Evolutionary conservation across 2,113 vertebrate genomes (phyloP).

Genomic region (Puffinus mauretanicus): DNA sequence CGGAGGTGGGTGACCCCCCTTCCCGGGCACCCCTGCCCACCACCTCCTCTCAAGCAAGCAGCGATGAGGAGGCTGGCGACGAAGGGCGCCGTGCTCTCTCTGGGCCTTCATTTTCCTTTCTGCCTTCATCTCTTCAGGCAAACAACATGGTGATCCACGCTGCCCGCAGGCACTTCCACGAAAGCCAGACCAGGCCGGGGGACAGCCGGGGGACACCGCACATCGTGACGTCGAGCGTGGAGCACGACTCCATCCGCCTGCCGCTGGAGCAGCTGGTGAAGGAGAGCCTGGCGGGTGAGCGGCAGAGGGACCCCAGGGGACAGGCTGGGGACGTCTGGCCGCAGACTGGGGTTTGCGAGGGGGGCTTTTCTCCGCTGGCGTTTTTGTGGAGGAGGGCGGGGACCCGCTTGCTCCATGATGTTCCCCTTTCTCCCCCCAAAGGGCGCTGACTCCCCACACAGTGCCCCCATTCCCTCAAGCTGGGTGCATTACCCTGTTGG

Average conservation of each 20-base stretch:
- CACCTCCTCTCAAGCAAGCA: not conserved
- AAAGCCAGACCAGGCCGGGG: not conserved
- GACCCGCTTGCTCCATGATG: not conserved
- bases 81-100: accelerated
- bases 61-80: accelerated
- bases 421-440: not conserved
- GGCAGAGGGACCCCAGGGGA: no score
- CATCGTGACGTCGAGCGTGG: conserved; percentile 83
- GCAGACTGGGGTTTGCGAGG: not conserved
- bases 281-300: conserved; percentile 78
- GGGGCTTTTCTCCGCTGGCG: accelerated
- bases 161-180: conserved; percentile 75
- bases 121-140: conserved; percentile 70
- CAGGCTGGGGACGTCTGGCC: accelerated
- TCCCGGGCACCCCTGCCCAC: accelerated
- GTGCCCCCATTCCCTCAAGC: not conserved
- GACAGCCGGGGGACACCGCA: conserved; percentile 73
- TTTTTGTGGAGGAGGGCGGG: not conserved
- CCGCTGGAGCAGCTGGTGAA: conserved; percentile 76
- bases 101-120: not conserved
- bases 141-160: conserved; percentile 93
- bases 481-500: not conserved
- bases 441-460: accelerated
- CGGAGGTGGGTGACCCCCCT: conserved; percentile 78
- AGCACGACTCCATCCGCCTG: conserved; percentile 89